Conservation (phyloP, 2,888 invertebrate species). For the Lissonota sp. region DNA sequence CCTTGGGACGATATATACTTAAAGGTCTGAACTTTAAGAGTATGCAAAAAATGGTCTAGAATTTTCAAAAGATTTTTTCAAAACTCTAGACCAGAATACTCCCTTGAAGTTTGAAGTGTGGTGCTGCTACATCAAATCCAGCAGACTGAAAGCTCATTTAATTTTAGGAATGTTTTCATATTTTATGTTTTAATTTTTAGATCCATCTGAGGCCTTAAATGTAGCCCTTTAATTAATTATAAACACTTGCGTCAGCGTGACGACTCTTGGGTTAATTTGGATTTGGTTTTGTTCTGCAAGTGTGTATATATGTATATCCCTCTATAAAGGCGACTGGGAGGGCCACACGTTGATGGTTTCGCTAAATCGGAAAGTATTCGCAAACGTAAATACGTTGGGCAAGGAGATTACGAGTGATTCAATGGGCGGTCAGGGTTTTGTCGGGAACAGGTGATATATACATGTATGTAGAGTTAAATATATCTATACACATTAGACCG, state of each 20-base stretch:
- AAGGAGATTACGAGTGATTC: constrained; percentile 66
- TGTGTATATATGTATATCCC: not conserved
- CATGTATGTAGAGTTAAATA: constrained; percentile 25
- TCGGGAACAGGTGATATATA: constrained; percentile 32
- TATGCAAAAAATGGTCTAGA: too few relatives aligned
- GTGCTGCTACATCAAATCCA: too few relatives aligned
- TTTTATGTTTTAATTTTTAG: too few relatives aligned
- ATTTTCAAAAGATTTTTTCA: too few relatives aligned
- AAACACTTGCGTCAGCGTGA: not conserved
- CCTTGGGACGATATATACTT: too few relatives aligned
- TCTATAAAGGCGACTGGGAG: constrained; percentile 9
- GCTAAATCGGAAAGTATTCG: constrained; percentile 41
- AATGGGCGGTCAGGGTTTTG: constrained; percentile 56
- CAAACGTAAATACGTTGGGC: constrained; percentile 56
- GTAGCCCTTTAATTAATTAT: too few relatives aligned
- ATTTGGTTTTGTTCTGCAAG: constrained; percentile 7
- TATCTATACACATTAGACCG: not conserved
- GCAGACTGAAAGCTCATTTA: too few relatives aligned
- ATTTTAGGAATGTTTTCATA: too few relatives aligned
- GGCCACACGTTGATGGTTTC: constrained; percentile 27
- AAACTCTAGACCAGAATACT: too few relatives aligned
- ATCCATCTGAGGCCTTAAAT: too few relatives aligned
- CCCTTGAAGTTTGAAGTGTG: too few relatives aligned
- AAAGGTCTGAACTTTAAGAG: too few relatives aligned
- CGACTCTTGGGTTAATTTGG: constrained; percentile 7